Evolutionary conservation across 2,797 vertebrate genomes (phyloP).

Genomic region (Girardinus metallicus): DNA sequence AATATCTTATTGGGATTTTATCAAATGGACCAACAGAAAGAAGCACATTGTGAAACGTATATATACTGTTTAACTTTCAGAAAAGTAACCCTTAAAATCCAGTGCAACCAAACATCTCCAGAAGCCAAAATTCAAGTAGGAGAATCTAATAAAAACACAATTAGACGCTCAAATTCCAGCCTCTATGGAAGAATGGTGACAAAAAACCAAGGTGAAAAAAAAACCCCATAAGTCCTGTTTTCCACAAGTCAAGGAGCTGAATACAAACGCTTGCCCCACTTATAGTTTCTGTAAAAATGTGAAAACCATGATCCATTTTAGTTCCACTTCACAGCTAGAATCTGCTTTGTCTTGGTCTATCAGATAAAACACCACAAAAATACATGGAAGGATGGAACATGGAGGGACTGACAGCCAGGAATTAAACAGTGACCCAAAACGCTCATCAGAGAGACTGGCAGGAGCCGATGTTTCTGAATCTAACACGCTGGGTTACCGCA

Average conservation of each 20-base stretch:
- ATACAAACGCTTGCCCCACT: no score
- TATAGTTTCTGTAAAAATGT: not conserved
- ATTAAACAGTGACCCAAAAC: not conserved
- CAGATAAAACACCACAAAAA: not conserved
- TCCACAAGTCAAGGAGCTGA: not conserved
- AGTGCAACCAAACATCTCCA: not conserved
- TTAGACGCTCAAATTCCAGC: not conserved
- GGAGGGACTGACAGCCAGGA: not conserved
- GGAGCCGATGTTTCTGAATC: not conserved
- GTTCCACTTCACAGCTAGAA: not conserved
- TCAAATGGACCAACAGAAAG: not conserved
- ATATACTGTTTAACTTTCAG: not conserved
- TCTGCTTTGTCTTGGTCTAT: not conserved
- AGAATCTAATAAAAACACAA: not conserved
- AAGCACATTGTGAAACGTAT: not conserved
- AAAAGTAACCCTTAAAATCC: not conserved
- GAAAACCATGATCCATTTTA: not conserved
- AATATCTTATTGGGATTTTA: not conserved
- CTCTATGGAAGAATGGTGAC: not conserved
- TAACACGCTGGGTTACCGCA: not conserved
- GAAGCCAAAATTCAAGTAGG: not conserved
- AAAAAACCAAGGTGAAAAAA: not conserved
- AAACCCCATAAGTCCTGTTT: not conserved
- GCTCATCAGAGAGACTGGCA: conserved; percentile 14
- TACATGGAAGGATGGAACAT: not conserved